Evolutionary conservation across 2,797 vertebrate species (phyloP).

Genomic region (Rhincodon typus): DNA sequence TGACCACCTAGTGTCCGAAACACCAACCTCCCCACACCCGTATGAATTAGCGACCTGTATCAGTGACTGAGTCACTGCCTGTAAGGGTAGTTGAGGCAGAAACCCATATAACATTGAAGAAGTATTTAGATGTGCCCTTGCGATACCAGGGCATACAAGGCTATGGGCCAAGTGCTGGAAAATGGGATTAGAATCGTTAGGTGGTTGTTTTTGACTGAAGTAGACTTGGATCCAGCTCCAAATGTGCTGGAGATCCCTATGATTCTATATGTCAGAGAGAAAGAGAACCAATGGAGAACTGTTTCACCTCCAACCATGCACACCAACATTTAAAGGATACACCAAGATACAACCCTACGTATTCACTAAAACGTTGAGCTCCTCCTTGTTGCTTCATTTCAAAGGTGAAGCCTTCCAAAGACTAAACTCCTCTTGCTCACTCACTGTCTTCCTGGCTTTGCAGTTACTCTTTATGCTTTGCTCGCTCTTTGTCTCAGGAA

Average conservation of each 20-base stretch:
- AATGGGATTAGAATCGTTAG: too few relatives aligned
- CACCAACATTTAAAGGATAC: not conserved
- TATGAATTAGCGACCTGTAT: not conserved
- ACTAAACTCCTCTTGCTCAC: slow-evolving; percentile 56
- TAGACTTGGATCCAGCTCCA: too few relatives aligned
- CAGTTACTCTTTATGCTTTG: slow-evolving; percentile 54
- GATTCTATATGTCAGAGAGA: not conserved
- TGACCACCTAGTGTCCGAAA: not conserved
- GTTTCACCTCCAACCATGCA: not conserved
- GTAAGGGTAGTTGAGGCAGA: too few relatives aligned
- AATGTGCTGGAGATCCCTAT: too few relatives aligned
- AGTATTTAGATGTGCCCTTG: too few relatives aligned
- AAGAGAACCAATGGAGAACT: not conserved
- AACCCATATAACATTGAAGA: too few relatives aligned
- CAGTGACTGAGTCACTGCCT: too few relatives aligned
- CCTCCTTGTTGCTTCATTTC: not conserved
- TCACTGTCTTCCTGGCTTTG: slow-evolving; percentile 52
- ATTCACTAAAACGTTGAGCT: not conserved
- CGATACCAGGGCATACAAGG: too few relatives aligned
- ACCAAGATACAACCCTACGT: not conserved
- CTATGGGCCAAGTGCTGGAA: too few relatives aligned
- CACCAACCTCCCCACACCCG: too few relatives aligned
- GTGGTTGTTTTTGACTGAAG: too few relatives aligned
- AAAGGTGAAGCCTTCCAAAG: not conserved
- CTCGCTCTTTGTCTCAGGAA: slow-evolving; percentile 72